These are phyloP conservation scores for Carassius auratus DNA, from an alignment of 2,113 vertebrate genomes.

Conservation along the genomic window DNA sequence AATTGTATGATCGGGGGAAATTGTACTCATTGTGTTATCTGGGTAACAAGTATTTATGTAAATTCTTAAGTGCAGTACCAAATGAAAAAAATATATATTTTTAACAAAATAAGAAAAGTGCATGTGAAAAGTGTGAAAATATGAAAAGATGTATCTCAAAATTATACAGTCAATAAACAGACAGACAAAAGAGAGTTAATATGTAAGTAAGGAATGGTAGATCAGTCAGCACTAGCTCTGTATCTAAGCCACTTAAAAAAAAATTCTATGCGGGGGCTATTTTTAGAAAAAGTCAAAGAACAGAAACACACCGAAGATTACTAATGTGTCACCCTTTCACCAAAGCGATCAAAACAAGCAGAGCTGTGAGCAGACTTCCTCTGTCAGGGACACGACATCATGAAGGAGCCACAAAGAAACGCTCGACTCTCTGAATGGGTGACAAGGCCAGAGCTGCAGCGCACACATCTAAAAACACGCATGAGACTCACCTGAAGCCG, in stretches of 20 bases:
- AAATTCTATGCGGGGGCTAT: background rate
- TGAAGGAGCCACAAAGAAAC: background rate
- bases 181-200: too few relatives aligned
- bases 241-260: background rate
- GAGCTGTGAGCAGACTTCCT: background rate
- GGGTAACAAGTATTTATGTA: too few relatives aligned
- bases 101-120: too few relatives aligned
- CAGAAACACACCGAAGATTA: background rate
- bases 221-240: background rate
- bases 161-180: too few relatives aligned
- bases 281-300: conserved; percentile 24
- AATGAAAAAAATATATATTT: too few relatives aligned
- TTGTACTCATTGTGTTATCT: too few relatives aligned
- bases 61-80: too few relatives aligned
- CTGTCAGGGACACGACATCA: background rate
- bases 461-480: background rate
- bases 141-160: too few relatives aligned
- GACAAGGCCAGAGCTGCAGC: background rate
- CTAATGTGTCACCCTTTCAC: background rate
- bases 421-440: background rate
- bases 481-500: background rate
- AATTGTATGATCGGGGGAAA: too few relatives aligned
- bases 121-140: too few relatives aligned
- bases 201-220: background rate
- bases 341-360: background rate